Base-by-base conservation (phyloP, 30 jellyfish, hydroid and myxozoan species). In the Nemopilema nomurai region DNA sequence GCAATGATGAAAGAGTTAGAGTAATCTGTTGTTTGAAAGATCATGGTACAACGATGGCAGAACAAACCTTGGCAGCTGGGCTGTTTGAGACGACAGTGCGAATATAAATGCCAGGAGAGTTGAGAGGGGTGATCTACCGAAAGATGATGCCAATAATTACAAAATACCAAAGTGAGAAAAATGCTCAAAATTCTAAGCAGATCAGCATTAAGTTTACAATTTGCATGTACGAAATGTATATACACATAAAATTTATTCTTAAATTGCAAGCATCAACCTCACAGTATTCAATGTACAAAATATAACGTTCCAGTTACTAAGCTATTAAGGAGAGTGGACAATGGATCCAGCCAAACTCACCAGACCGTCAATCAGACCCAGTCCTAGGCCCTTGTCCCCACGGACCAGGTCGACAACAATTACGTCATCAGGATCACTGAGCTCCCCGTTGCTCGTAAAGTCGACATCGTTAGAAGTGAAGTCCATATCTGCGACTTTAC, bases 321-420 rank as follows among this genome's bases (percentile, higher is more conserved):
- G 13, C 57, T 41, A 41, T 41, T 41, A 3, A 41, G 57, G 13
- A 41, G 6, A 41, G 57, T 6, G 57, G 13, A 41, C 6, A 6
- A 13, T 3, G 1, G 7, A 28, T 57, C 23, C 20, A 13, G 28
- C 8, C 1, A 20, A 30, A 66, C 97, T 81, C 69, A 94, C 99
- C 97, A 94, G 75, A 67, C 97, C 99, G 71, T 94, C 99, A 62
- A 94, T 94, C 17, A 94, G 87, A 19, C 99, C 99, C 21, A 94
- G 86, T 0, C 99, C 99, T 49, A 94, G 87, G 25, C 99, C 99
- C 57, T 73, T 85, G 21, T 76, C 89, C 16, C 95, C 97, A 29
- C 96, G 89, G 20, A 32, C 83, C 72, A 94, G 52, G 18, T 90
- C 97, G n/a, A 90, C 97, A 28, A 90, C 83, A 73, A 76, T 52